Percentiles rank a stretch among this genome's conserved stretches.
These are phyloP conservation scores for Elanus axillaris DNA, from an alignment of 2,113 vertebrate species.

Conservation along the genomic window DNA sequence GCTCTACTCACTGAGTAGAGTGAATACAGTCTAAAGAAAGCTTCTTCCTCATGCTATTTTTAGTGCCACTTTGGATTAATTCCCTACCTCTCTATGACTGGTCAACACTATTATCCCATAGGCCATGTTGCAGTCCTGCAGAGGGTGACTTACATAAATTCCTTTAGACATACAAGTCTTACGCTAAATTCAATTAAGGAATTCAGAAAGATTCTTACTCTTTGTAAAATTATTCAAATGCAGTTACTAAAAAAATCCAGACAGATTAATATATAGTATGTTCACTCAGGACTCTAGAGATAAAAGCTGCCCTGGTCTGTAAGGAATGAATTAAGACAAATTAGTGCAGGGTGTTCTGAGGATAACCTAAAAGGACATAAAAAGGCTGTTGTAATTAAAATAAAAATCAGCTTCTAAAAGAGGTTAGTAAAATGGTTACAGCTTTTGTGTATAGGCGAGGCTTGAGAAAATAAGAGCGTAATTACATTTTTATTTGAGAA, in stretches of 20 bases:
- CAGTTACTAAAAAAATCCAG: not conserved
- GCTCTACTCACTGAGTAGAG: not conserved
- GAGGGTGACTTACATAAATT: not conserved
- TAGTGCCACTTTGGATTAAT: not conserved
- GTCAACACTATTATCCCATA: not conserved
- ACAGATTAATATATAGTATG: not conserved
- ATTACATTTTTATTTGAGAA: not conserved
- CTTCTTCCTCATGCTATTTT: not conserved
- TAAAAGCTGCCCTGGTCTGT: not conserved
- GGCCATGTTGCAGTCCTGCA: not conserved
- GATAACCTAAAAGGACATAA: not conserved
- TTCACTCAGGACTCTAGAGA: not conserved
- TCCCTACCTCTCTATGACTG: not conserved
- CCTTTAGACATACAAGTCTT: not conserved
- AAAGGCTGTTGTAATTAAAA: not conserved
- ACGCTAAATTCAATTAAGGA: not conserved
- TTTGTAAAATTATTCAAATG: not conserved
- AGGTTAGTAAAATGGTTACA: not conserved
- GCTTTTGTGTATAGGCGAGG: not conserved
- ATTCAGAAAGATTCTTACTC: not conserved
- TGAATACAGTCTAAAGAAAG: not conserved
- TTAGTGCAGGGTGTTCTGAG: not conserved
- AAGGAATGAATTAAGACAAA: constrained; percentile 21
- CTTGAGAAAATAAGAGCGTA: not conserved
- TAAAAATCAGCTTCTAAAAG: constrained; percentile 1